Percentiles rank a stretch among this genome's conserved stretches.
These are phyloP conservation scores for Drosophila kanapiae DNA, from an alignment of 1,140 invertebrate genomes.

Conservation along the genomic window DNA sequence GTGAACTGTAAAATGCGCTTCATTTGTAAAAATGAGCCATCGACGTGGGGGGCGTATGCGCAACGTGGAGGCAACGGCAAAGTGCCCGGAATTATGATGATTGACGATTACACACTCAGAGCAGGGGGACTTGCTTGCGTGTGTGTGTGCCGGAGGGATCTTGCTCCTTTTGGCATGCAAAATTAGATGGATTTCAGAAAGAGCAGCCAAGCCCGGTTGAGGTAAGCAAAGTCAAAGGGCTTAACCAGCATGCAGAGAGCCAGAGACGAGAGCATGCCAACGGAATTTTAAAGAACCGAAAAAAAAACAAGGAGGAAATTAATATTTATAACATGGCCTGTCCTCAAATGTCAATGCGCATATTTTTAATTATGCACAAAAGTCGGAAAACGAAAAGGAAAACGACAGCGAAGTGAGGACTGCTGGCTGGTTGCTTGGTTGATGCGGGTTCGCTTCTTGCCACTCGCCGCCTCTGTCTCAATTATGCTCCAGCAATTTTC, in stretches of 20 bases:
- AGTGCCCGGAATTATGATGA: slow-evolving; percentile 79
- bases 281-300: slow-evolving; percentile 59
- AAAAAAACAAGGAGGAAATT: slow-evolving; percentile 47
- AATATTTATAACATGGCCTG: slow-evolving; percentile 77
- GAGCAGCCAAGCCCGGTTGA: slow-evolving; percentile 13
- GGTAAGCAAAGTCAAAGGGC: slow-evolving; percentile 65
- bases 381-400: slow-evolving; percentile 26
- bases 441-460: slow-evolving; percentile 7
- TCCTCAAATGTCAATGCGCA: slow-evolving; percentile 79
- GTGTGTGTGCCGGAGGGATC: background rate
- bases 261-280: slow-evolving; percentile 34
- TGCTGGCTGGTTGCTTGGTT: slow-evolving; percentile 1
- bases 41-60: slow-evolving; percentile 47
- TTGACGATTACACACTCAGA: slow-evolving; percentile 66
- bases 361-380: slow-evolving; percentile 78
- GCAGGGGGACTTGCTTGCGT: slow-evolving; percentile 1
- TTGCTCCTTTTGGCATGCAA: slow-evolving; percentile 58
- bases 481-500: slow-evolving; percentile 77
- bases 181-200: slow-evolving; percentile 72
- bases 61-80: slow-evolving; percentile 46
- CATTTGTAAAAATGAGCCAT: slow-evolving; percentile 73
- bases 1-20: slow-evolving; percentile 60
- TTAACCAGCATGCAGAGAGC: slow-evolving; percentile 56
- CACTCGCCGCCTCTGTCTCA: slow-evolving; percentile 42
- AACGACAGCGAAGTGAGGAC: slow-evolving; percentile 30